Percentiles rank a stretch among this genome's conserved stretches.
These are phyloP conservation scores for Sebastolobus altivelis DNA, from an alignment of 2,797 vertebrate species.

Conservation along the genomic window DNA sequence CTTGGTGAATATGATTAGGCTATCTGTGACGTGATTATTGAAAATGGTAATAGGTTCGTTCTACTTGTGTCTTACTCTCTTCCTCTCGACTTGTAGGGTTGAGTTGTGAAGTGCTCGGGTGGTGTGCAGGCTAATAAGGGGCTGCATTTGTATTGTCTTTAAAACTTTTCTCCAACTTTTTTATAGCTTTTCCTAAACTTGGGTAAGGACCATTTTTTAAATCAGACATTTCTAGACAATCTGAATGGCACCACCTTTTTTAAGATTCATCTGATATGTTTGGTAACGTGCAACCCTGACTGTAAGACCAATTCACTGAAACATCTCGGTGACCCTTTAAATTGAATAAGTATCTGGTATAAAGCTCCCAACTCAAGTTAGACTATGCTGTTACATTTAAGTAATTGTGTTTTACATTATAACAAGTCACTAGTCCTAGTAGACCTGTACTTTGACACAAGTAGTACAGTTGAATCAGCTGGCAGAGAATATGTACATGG, in stretches of 20 bases:
- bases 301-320: background rate
- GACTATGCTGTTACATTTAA: background rate
- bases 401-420: slow-evolving; percentile 14
- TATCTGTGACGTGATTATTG: slow-evolving; percentile 61
- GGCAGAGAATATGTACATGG: slow-evolving; percentile 15
- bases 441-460: slow-evolving; percentile 9
- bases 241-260: slow-evolving; percentile 31
- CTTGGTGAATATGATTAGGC: slow-evolving; percentile 46
- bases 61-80: slow-evolving; percentile 69
- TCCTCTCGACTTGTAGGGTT: slow-evolving; percentile 48
- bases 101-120: slow-evolving; percentile 50
- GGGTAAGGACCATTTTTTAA: background rate
- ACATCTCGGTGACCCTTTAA: background rate
- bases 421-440: background rate
- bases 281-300: background rate
- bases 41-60: slow-evolving; percentile 64
- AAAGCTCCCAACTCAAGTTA: background rate
- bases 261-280: slow-evolving; percentile 17
- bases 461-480: slow-evolving; percentile 12
- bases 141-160: slow-evolving; percentile 48
- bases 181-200: slow-evolving; percentile 27
- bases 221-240: slow-evolving; percentile 51
- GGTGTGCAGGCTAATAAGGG: slow-evolving; percentile 35
- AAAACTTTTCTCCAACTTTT: slow-evolving; percentile 2
- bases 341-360: background rate